Percentiles rank a stretch among this genome's conserved stretches.
Conservation (phyloP, 1,140 invertebrate genomes). For the Papilio glaucus region DNA sequence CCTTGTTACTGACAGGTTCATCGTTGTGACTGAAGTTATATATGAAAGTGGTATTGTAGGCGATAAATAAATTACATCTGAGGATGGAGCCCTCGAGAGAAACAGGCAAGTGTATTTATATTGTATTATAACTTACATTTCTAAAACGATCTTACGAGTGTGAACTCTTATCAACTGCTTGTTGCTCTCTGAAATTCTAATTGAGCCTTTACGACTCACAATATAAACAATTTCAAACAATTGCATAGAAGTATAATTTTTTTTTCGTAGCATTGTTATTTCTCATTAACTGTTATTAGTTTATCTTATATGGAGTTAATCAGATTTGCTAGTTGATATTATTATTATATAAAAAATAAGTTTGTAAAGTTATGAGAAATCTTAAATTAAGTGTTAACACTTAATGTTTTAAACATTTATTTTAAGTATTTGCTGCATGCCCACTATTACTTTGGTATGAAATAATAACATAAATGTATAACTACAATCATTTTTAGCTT, state of each 20-base stretch:
- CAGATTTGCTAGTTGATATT: too few species aligned
- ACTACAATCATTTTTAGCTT: too few species aligned
- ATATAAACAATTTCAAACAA: not conserved
- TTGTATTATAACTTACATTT: slow-evolving; percentile 11
- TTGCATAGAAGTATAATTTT: not conserved
- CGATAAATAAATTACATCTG: slow-evolving; percentile 62
- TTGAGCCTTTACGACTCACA: not conserved
- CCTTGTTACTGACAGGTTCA: slow-evolving; percentile 83
- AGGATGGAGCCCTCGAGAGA: slow-evolving; percentile 81
- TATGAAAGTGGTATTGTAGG: slow-evolving; percentile 77
- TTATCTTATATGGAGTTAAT: too few species aligned
- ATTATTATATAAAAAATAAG: too few species aligned
- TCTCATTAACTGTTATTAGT: not conserved
- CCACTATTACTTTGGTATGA: too few species aligned
- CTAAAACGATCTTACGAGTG: too few species aligned
- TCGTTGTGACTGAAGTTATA: slow-evolving; percentile 78
- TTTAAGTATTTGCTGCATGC: too few species aligned
- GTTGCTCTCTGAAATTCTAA: not conserved
- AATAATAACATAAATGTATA: too few species aligned
- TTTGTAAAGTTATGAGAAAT: too few species aligned
- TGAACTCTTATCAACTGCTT: too few species aligned
- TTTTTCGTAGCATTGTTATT: not conserved
- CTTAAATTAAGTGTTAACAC: too few species aligned
- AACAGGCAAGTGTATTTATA: slow-evolving; percentile 64
- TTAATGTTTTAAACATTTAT: too few species aligned